Evolutionary conservation across 1,140 invertebrate genomes (phyloP), one percentile per base, ranked within the genome.

Genomic region (Drosophila tani): DNA sequence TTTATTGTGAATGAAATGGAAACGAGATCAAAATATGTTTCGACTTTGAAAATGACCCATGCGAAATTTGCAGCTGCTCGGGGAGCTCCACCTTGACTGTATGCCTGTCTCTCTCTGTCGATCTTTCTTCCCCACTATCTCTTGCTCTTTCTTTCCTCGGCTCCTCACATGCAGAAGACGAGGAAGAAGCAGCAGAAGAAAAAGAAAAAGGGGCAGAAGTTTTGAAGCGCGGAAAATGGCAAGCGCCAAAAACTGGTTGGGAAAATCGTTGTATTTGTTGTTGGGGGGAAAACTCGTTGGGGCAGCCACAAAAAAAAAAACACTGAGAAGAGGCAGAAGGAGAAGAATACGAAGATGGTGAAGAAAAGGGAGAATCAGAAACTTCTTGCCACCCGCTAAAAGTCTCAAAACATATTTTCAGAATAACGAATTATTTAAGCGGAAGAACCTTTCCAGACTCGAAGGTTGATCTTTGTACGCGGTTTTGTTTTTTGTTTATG

Each of bases 181-280:
- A 50, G 17, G 49, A 65, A 29, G 41, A 40, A 51, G 21, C 47
- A 63, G 56, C 55, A 63, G 47, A 53, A 75, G 50, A 38, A 67
- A 64, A 45, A n/a, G 50, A 75, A 55, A 49, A 55, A 71, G 69
- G 67, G 67, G 66, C 75, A 69, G 59, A 73, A 65, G 73, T 75
- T 59, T 71, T 87, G 70, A 79, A 87, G 79, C 78, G 79, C 85
- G 84, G 86, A 88, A 88, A 88, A 88, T 90, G 84, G 84, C 81
- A 88, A 88, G 82, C 85, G 78, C 85, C 85, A 79, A 88, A 88
- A 88, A 90, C 85, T 90, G 85, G 85, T 88, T 80, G 83, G 83
- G 81, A 87, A 70, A 87, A 85, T 90, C 68, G 82, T 69, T 74
- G 53, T 40, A 56, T 56, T 56, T 56, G 38, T 62, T 63, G 68